Evolutionary conservation across 2,888 invertebrate genomes (phyloP).

Genomic region (Parthenolecanium corni): DNA sequence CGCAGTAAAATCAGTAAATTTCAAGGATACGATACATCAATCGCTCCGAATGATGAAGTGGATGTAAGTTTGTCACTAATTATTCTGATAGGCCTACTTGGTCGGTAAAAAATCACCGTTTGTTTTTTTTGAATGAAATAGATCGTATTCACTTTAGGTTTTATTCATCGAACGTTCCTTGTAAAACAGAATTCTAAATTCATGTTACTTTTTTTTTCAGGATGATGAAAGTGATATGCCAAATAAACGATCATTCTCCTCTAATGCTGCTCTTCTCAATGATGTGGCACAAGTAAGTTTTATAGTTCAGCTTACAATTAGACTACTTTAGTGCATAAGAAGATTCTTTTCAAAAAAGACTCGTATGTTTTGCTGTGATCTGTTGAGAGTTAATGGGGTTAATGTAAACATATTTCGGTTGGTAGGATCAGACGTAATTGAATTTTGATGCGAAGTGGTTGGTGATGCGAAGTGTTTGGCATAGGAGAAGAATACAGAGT

Average conservation of each 20-base stretch:
- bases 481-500: too few species aligned
- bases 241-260: conserved; percentile 65
- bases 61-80: conserved; percentile 45
- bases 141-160: too few species aligned
- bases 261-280: conserved; percentile 77
- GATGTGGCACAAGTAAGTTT: conserved; percentile 70
- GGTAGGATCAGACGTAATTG: too few species aligned
- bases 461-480: too few species aligned
- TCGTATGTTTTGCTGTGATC: too few species aligned
- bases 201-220: conserved; percentile 36
- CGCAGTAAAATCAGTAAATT: conserved; percentile 38
- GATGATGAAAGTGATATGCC: conserved; percentile 79
- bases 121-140: not conserved
- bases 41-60: conserved; percentile 90
- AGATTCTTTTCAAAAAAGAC: too few species aligned
- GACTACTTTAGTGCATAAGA: too few species aligned
- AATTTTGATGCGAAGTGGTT: too few species aligned
- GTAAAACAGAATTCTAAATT: not conserved
- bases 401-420: too few species aligned
- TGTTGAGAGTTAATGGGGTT: too few species aligned
- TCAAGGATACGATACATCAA: conserved; percentile 74
- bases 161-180: too few species aligned
- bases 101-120: not conserved
- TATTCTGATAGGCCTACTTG: not conserved
- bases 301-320: too few species aligned